Evolutionary conservation across 1,140 invertebrate species (phyloP).

Genomic region (Tetraneura akinire): DNA sequence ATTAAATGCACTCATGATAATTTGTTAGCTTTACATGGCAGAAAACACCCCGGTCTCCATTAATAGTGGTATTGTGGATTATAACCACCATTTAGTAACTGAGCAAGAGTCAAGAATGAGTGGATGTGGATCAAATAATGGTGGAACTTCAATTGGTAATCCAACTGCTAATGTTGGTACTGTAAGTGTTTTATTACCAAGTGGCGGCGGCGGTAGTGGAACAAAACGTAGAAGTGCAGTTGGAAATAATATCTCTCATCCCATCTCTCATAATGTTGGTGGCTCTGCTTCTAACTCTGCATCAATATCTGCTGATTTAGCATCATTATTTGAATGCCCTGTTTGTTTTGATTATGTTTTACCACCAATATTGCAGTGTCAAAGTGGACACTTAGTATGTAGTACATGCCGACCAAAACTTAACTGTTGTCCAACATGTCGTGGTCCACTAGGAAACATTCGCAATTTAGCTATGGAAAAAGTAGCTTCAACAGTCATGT

Average conservation of each 20-base stretch:
- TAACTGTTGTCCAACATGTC: conserved; percentile 94
- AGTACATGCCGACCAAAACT: conserved; percentile 94
- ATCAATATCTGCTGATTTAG: conserved; percentile 75
- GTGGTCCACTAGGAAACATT: conserved; percentile 94
- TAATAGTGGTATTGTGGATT: conserved; percentile 30
- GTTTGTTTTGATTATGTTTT: conserved; percentile 99
- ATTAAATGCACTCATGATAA: conserved; percentile 10
- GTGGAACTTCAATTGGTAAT: conserved; percentile 37
- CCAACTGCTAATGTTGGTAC: conserved; percentile 5
- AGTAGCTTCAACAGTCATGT: conserved; percentile 95
- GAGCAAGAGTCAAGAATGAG: conserved; percentile 41
- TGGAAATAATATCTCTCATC: conserved; percentile 8
- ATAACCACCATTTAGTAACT: conserved; percentile 40
- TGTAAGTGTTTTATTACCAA: conserved; percentile 37
- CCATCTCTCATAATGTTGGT: conserved; percentile 14
- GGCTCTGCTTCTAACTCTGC: conserved; percentile 35
- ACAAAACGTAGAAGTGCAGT: conserved; percentile 24
- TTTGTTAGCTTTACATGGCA: conserved; percentile 42
- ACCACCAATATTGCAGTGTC: conserved; percentile 90
- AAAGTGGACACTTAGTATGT: conserved; percentile 87
- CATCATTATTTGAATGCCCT: conserved; percentile 97
- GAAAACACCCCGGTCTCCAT: conserved; percentile 15
- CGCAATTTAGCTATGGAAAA: conserved; percentile 99
- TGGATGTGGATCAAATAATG: conserved; percentile 32
- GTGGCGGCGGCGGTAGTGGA: conserved; percentile 24